phyloP scores from a whole-genome alignment of 2,113 vertebrate genomes.

The Clinocottus analis region DNA sequence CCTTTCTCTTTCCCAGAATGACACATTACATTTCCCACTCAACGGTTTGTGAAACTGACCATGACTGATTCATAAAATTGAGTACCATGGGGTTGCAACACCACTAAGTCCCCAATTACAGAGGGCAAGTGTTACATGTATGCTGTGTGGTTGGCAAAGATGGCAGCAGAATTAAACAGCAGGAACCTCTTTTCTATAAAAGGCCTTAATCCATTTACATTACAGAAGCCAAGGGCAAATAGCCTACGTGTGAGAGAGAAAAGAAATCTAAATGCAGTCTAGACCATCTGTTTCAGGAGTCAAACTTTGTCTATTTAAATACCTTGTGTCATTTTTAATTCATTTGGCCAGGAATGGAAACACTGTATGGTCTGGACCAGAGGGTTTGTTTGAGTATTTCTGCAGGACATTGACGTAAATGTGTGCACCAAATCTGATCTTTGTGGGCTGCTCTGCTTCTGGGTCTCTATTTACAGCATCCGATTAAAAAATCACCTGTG shows the following conservation, averaged over 20 bases:
- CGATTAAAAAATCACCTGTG: slow-evolving; percentile 40
- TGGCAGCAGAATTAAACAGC: slow-evolving; percentile 44
- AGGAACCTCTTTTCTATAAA: slow-evolving; percentile 33
- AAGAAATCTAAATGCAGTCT: slow-evolving; percentile 45
- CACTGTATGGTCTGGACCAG: slow-evolving; percentile 36
- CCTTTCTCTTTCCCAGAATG: slow-evolving; percentile 21
- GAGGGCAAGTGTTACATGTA: slow-evolving; percentile 42
- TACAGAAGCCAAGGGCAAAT: slow-evolving; percentile 34
- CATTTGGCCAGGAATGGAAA: slow-evolving; percentile 64
- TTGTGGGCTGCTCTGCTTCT: slow-evolving; percentile 27
- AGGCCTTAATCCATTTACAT: slow-evolving; percentile 55
- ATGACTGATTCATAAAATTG: slow-evolving; percentile 37
- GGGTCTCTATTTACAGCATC: slow-evolving; percentile 28
- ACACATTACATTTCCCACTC: slow-evolving; percentile 38
- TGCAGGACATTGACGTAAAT: slow-evolving; percentile 53
- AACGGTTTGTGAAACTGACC: slow-evolving; percentile 19
- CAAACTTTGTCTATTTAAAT: slow-evolving; percentile 64
- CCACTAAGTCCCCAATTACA: slow-evolving; percentile 39
- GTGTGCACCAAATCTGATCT: slow-evolving; percentile 30
- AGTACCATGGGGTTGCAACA: slow-evolving; percentile 32
- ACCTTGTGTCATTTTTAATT: slow-evolving; percentile 59
- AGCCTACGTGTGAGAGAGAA: slow-evolving; percentile 3
- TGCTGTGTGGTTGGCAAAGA: slow-evolving; percentile 9
- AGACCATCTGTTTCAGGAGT: slow-evolving; percentile 71
- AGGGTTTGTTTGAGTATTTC: slow-evolving; percentile 57